Evolutionary conservation across 2,888 invertebrate species (phyloP), one percentile per base, ranked within the genome.

Genomic region (Scrobipalpa atriplicella): DNA sequence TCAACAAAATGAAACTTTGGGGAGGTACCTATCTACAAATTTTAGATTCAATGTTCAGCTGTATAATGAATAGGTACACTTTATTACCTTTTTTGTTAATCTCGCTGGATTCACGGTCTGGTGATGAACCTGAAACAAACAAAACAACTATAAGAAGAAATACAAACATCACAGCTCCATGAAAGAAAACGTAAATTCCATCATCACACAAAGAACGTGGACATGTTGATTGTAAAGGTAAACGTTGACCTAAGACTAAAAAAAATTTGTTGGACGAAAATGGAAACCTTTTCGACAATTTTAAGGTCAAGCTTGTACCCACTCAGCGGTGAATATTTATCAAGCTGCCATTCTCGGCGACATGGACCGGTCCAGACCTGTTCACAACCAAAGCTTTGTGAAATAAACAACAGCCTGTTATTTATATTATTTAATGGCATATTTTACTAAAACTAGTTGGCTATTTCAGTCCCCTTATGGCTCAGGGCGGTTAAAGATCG

Each of bases 51-150:
- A 76, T 72, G 66, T 64, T 9, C 6, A 21, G 13, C 21, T 21
- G 68, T 69, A 75, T 70, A 66, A 71, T 21, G 10, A 36, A 58
- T 29, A 36, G 36, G 36, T 38, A 38, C 7, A 16, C 38, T 36
- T 38, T 69, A 70, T 73, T 87, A 92, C 92, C 91, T 91, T 91
- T 91, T 79, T 91, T 90, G 76, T 77, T 88, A 79, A 82, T 86
- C 78, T 92, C 92, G 76, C 74, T 77, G 73, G 87, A 70, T 77
- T 89, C 91, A 64, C 84, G 81, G 75, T 89, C 91, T 70, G 88
- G 89, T 63, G 92, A 83, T 71, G 87, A 84, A 75, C 86, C 91
- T 92, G 87, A 61, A 90, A 89, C 80, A 84, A 83, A 65, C 72
- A 67, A 78, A 60, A 16, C 43, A 62, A 41, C 43, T 10, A 21